Conservation (phyloP, 2,797 vertebrate genomes). For the Pantherophis vulpinus region DNA sequence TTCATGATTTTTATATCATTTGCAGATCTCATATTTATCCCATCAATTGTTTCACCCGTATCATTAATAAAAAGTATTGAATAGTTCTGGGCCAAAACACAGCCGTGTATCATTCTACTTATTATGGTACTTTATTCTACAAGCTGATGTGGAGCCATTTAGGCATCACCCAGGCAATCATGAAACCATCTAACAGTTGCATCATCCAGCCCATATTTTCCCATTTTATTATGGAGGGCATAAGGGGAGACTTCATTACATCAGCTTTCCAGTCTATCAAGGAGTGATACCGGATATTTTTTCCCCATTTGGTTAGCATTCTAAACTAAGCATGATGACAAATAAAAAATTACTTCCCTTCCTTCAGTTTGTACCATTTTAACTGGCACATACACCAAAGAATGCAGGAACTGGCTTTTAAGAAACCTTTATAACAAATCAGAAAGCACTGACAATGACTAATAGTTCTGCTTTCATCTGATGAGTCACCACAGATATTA, state of each 20-base stretch:
- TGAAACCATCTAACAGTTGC: neutral
- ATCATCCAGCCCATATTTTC: neutral
- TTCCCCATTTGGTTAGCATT: neutral
- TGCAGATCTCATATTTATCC: neutral
- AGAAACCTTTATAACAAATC: neutral
- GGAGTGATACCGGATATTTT: neutral
- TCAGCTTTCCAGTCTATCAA: neutral
- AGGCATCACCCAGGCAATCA: neutral
- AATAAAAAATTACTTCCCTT: neutral
- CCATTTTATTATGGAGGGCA: neutral
- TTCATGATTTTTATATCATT: neutral
- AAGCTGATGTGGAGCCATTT: neutral
- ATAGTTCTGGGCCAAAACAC: neutral
- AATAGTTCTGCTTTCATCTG: neutral
- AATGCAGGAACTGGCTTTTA: neutral
- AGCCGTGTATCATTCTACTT: neutral
- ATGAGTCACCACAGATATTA: neutral
- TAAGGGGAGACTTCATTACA: neutral
- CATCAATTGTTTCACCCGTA: neutral
- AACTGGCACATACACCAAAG: neutral
- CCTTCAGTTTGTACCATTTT: neutral
- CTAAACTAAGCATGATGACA: neutral
- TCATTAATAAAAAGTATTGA: neutral
- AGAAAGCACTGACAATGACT: neutral
- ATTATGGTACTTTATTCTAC: neutral